These are phyloP conservation scores for Mnemiopsis leidyi DNA, from an alignment of 37 sponge, comb jelly and placozoan genomes.

Conservation along the genomic window DNA sequence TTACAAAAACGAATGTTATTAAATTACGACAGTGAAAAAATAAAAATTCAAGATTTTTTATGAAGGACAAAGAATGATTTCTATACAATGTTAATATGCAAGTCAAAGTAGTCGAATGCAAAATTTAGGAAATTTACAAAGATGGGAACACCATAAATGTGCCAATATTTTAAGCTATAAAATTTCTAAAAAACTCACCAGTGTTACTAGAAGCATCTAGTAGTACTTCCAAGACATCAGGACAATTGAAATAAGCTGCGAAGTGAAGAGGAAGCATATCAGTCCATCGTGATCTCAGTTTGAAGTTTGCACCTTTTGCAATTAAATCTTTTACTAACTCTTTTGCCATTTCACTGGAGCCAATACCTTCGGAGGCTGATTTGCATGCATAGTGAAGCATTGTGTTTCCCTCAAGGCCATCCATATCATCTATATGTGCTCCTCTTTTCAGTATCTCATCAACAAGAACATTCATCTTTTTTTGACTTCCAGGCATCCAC, in stretches of 20 bases:
- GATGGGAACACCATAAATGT: no score
- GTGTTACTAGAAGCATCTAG: slow-evolving; percentile 67
- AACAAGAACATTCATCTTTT: slow-evolving; percentile 77
- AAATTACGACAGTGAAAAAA: no score
- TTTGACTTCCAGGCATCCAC: slow-evolving; percentile 92
- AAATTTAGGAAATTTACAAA: no score
- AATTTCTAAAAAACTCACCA: not conserved
- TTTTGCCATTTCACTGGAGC: slow-evolving; percentile 16
- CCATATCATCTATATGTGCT: slow-evolving; percentile 75
- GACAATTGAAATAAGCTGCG: slow-evolving; percentile 90
- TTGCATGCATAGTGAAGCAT: slow-evolving; percentile 93
- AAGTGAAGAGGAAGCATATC: slow-evolving; percentile 94
- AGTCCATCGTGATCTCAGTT: slow-evolving; percentile 81
- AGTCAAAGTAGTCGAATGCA: no score
- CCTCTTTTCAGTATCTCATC: slow-evolving; percentile 75
- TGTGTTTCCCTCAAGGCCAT: slow-evolving; percentile 88
- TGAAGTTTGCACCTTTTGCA: slow-evolving; percentile 79
- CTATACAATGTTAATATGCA: no score
- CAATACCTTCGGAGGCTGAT: slow-evolving; percentile 72
- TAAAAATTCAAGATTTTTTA: no score
- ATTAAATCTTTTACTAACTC: slow-evolving; percentile 27
- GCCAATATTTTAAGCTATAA: no score
- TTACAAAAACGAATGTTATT: no score
- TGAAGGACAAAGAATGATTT: no score
- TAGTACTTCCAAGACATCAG: slow-evolving; percentile 71